Conservation (phyloP, 1,140 invertebrate genomes). For the Drosophila fuyamai region DNA sequence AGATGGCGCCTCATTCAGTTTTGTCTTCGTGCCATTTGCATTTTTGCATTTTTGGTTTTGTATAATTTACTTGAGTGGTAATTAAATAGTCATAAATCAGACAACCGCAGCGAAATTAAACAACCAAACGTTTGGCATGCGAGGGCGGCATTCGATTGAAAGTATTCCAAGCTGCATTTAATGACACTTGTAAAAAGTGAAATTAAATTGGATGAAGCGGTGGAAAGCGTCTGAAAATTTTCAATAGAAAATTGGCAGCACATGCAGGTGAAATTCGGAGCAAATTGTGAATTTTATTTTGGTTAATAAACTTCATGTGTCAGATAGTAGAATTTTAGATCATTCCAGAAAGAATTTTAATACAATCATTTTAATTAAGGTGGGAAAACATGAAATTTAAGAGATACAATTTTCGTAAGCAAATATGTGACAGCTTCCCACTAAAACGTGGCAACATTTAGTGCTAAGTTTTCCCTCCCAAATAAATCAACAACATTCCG, state of each 20-base stretch:
- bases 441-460: not conserved
- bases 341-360: not conserved
- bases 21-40: conserved; percentile 53
- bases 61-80: conserved; percentile 16
- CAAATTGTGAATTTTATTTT: not conserved
- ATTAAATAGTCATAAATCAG: conserved; percentile 51
- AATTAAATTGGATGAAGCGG: conserved; percentile 12
- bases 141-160: conserved; percentile 43
- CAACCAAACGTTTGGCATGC: conserved; percentile 33
- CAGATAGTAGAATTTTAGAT: not conserved
- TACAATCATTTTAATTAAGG: too few relatives aligned
- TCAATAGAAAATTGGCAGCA: conserved; percentile 5
- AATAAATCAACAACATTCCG: conserved; percentile 12
- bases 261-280: not conserved
- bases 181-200: conserved; percentile 33
- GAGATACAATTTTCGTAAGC: too few relatives aligned
- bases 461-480: not conserved
- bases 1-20: conserved; percentile 20
- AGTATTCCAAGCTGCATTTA: conserved; percentile 28
- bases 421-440: conserved; percentile 3
- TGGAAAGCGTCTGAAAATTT: conserved; percentile 4
- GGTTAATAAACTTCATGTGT: not conserved
- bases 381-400: too few relatives aligned
- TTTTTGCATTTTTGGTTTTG: conserved; percentile 46
- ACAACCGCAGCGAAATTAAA: conserved; percentile 14